Evolutionary conservation across 30 jellyfish, hydroid and myxozoan species (phyloP).

Genomic region (Cassiopea xamachana): DNA sequence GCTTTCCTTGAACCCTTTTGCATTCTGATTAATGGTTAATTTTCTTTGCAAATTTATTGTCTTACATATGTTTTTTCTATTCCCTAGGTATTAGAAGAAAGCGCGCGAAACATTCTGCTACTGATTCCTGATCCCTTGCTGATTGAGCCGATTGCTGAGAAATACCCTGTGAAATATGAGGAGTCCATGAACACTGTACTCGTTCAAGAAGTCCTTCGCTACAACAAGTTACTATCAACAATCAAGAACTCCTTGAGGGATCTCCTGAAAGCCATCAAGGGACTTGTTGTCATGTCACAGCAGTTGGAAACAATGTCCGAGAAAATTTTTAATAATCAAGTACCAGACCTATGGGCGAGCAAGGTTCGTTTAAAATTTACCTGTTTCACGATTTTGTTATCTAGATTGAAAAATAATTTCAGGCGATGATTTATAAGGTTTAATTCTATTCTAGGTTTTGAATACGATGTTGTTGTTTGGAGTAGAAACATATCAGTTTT

Average conservation of each 20-base stretch:
- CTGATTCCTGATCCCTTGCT: slow-evolving; percentile 86
- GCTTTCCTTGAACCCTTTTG: background rate
- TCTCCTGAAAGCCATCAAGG: slow-evolving; percentile 89
- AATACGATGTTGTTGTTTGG: too few relatives aligned
- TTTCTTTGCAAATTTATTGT: background rate
- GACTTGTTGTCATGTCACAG: slow-evolving; percentile 96
- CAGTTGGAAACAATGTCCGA: slow-evolving; percentile 94
- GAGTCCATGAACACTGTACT: slow-evolving; percentile 96
- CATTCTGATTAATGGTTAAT: background rate
- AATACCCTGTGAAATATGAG: slow-evolving; percentile 92
- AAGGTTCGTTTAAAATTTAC: slow-evolving; percentile 51
- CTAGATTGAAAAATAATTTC: too few relatives aligned
- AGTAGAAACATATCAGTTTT: too few relatives aligned
- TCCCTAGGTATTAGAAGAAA: slow-evolving; percentile 86
- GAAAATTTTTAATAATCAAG: slow-evolving; percentile 84
- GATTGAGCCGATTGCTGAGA: slow-evolving; percentile 66
- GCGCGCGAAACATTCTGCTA: slow-evolving; percentile 73
- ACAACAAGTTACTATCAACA: slow-evolving; percentile 79
- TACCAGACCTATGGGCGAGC: slow-evolving; percentile 95
- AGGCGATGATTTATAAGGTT: too few relatives aligned
- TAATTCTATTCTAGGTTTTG: too few relatives aligned
- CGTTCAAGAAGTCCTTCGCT: slow-evolving; percentile 89
- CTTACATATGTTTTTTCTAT: background rate
- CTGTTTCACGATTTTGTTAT: too few relatives aligned
- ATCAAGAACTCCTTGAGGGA: slow-evolving; percentile 74